Conservation (phyloP, 2,888 invertebrate genomes). For the Tillus elongatus region DNA sequence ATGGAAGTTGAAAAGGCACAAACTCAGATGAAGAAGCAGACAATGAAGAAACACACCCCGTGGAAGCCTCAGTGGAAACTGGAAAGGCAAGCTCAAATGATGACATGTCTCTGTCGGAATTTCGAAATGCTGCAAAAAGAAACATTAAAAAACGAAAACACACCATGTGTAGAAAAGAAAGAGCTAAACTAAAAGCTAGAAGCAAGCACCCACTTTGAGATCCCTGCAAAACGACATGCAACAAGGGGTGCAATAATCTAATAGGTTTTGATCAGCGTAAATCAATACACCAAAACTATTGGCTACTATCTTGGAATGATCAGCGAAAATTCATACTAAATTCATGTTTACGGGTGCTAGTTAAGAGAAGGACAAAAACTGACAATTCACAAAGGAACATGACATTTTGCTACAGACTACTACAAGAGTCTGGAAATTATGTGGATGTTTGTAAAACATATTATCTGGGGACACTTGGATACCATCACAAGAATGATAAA, state of each 20-base stretch:
- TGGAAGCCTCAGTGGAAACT: too few species aligned
- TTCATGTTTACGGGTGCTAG: constrained; percentile 13
- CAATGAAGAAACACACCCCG: background rate
- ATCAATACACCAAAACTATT: constrained; percentile 10
- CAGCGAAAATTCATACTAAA: constrained; percentile 14
- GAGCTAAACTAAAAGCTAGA: constrained; percentile 6
- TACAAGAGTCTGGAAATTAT: constrained; percentile 13
- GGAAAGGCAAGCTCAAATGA: too few species aligned
- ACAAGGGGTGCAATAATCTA: constrained; percentile 4
- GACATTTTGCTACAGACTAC: constrained; percentile 12
- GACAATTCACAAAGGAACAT: constrained; percentile 13
- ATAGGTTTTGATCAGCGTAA: constrained; percentile 5
- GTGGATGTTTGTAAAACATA: constrained; percentile 12
- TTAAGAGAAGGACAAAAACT: constrained; percentile 11
- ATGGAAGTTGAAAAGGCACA: too few species aligned
- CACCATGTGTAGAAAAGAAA: constrained; percentile 5
- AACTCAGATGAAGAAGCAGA: background rate
- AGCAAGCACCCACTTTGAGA: constrained; percentile 6
- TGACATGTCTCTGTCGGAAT: constrained; percentile 2
- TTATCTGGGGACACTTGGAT: constrained; percentile 11
- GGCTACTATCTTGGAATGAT: constrained; percentile 11
- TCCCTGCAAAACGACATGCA: constrained; percentile 7
- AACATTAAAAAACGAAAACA: constrained; percentile 6
- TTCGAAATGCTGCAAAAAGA: constrained; percentile 4
- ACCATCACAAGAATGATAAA: constrained; percentile 12